Percentiles rank a stretch among this genome's conserved stretches.
These are phyloP conservation scores for Hippocampus comes DNA, from an alignment of 2,113 vertebrate genomes.

Conservation along the genomic window DNA sequence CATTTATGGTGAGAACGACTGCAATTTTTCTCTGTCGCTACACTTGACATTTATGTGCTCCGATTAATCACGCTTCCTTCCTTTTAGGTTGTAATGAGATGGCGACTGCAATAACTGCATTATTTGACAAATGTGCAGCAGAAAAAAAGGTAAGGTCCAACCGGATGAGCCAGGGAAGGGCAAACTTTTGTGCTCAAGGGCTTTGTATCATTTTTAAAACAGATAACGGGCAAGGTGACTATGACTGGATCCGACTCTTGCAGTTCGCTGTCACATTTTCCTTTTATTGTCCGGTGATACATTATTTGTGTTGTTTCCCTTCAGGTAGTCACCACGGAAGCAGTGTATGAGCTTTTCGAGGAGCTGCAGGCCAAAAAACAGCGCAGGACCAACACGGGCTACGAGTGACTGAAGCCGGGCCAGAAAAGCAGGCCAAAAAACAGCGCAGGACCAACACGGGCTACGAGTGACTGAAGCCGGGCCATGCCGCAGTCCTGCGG, in stretches of 20 bases:
- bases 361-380: conserved; percentile 85
- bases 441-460: conserved; percentile 63
- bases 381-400: conserved; percentile 54
- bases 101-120: conserved; percentile 82
- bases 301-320: not conserved
- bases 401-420: conserved; percentile 37
- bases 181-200: no score
- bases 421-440: conserved; percentile 74
- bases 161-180: no score
- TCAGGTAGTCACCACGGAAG: conserved; percentile 87
- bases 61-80: conserved; percentile 12
- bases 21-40: not conserved
- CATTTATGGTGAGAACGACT: conserved; percentile 81
- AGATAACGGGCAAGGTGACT: no score
- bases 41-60: conserved; percentile 1
- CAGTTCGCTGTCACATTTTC: not conserved
- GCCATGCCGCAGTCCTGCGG: not conserved
- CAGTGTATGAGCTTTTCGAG: conserved; percentile 87
- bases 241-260: not conserved
- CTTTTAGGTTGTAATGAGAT: conserved; percentile 86
- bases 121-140: conserved; percentile 83
- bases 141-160: conserved; percentile 84
- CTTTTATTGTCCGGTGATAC: not conserved
- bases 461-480: conserved; percentile 39
- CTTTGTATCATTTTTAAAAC: no score